Evolutionary conservation across 2,888 invertebrate genomes (phyloP).

Genomic region (Apantesis nais): DNA sequence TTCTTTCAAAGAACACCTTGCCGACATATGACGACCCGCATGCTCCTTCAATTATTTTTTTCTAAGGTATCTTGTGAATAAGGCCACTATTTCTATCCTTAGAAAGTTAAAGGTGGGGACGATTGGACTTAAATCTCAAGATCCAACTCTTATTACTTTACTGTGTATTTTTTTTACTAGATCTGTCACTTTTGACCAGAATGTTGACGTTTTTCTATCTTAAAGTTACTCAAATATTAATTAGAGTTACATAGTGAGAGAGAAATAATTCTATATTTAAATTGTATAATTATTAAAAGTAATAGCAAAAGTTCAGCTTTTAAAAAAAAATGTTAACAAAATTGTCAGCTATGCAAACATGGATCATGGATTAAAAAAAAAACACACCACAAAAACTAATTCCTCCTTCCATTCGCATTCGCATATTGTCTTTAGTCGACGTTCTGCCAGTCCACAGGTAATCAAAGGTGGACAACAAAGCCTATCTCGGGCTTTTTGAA

Average conservation of each 20-base stretch:
- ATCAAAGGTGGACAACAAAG: slow-evolving; percentile 83
- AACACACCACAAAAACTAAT: slow-evolving; percentile 50
- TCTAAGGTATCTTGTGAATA: slow-evolving; percentile 24
- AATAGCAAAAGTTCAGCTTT: no score
- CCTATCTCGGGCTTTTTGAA: slow-evolving; percentile 75
- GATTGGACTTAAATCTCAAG: not conserved
- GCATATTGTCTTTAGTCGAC: slow-evolving; percentile 61
- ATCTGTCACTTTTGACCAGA: not conserved
- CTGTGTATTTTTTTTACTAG: not conserved
- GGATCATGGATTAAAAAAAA: slow-evolving; percentile 34
- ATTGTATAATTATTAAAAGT: not conserved
- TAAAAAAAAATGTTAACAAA: slow-evolving; percentile 42
- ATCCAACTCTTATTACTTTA: not conserved
- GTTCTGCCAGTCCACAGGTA: slow-evolving; percentile 64
- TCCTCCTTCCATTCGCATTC: slow-evolving; percentile 52
- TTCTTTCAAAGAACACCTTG: slow-evolving; percentile 73
- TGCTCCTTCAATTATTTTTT: slow-evolving; percentile 49
- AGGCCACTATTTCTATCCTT: slow-evolving; percentile 17
- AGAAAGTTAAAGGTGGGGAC: not conserved
- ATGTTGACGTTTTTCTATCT: not conserved
- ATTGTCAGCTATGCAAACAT: slow-evolving; percentile 28
- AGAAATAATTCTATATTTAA: not conserved
- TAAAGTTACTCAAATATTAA: not conserved
- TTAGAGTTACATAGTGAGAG: not conserved
- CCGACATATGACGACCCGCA: slow-evolving; percentile 73